Evolutionary conservation across 2,888 invertebrate species (phyloP), one percentile per base, ranked within the genome.

Genomic region (Cheilosia grossa): DNA sequence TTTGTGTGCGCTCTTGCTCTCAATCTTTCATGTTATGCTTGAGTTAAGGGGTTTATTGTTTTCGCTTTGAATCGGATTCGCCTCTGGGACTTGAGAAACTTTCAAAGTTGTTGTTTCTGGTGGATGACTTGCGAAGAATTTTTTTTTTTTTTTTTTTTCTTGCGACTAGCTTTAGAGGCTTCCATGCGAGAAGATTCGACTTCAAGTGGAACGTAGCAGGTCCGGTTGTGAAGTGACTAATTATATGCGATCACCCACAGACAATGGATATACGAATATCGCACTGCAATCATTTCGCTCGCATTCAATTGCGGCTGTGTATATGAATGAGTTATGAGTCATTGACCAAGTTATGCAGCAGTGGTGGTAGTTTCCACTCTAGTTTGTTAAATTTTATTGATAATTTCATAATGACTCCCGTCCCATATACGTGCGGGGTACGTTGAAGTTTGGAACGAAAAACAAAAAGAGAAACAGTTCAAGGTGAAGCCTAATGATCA

Each of bases 171-270:
- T 7, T 56, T 80, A n/a, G 13, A 63, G 47, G 24, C 59, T 66
- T 78, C 77, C 67, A 54, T 66, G 47, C 17, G 78, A 78, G 64
- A 64, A 49, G 44, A 64, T 42, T 64, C 15, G 49, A 72, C 27
- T 67, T 73, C 61, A 56, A 85, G 81, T 80, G 81, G 75, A 85
- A 81, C 72, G 74, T n/a, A 44, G 19, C 56, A 44, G 27, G 30
- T 61, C 83, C 80, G 80, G 78, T 78, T 82, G 49, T 59, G 27
- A 49, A 70, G 73, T 83, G 83, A 80, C 80, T 85, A 80, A 85
- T 66, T 80, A 21, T 80, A 27, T 53, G 13, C 61, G 80, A 44
- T 66, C 56, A 27, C 47, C 47, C 6, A 59, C 27, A 49, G 21
- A 49, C 53, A 51, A 70, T 72, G 58, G 58, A 24, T 24, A 51